These are phyloP conservation scores for Zaprionus vittiger DNA, from an alignment of 1,140 invertebrate species.

Conservation along the genomic window DNA sequence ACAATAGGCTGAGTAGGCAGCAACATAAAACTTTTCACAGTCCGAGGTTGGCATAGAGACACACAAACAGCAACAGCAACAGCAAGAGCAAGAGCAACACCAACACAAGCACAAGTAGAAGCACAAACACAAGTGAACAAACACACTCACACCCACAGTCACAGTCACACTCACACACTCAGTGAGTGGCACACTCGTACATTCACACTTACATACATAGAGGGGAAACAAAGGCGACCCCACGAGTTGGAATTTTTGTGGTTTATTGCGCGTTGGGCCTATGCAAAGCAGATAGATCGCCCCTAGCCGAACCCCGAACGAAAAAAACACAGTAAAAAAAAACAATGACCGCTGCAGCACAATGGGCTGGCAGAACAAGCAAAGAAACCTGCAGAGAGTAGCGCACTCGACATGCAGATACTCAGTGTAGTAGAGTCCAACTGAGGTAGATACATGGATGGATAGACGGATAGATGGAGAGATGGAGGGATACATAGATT, in stretches of 20 bases:
- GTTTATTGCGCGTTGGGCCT: slow-evolving; percentile 45
- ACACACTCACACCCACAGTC: background rate
- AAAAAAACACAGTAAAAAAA: slow-evolving; percentile 1
- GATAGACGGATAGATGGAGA: background rate
- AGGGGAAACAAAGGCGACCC: slow-evolving; percentile 24
- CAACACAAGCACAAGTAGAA: slow-evolving; percentile 6
- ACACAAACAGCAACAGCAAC: slow-evolving; percentile 15
- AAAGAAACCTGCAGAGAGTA: background rate
- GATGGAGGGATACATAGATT: background rate
- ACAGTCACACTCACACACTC: no score
- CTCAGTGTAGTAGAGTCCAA: background rate
- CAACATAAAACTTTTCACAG: slow-evolving; percentile 24
- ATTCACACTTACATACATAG: background rate
- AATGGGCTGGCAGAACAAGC: slow-evolving; percentile 9
- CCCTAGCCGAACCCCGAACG: slow-evolving; percentile 23
- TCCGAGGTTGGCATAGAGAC: slow-evolving; percentile 36
- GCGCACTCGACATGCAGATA: background rate
- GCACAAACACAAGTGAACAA: slow-evolving; percentile 10
- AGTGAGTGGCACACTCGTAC: no score
- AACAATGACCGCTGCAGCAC: slow-evolving; percentile 35
- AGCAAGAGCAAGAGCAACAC: background rate
- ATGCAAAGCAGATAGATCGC: slow-evolving; percentile 49
- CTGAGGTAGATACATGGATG: background rate
- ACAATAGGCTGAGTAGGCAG: background rate
- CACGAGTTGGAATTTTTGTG: slow-evolving; percentile 39